phyloP scores from a whole-genome alignment of 2,113 vertebrate species.

The Chionodraco myersi region DNA sequence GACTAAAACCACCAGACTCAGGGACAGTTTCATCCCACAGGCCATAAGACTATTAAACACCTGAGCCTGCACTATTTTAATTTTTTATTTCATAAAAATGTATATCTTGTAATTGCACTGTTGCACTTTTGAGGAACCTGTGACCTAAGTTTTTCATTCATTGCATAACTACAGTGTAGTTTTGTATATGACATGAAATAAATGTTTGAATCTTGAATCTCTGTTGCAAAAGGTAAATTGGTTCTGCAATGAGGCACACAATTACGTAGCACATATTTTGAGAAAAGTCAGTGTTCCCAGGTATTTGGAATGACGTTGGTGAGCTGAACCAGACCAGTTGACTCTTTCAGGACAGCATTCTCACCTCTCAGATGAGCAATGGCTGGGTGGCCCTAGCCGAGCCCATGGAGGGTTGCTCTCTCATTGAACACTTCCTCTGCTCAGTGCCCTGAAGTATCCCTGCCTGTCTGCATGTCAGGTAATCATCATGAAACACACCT shows the following conservation, averaged over 20 bases:
- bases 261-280: conserved; percentile 9
- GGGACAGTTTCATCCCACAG: too few species aligned
- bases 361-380: neutral
- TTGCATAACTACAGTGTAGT: too few species aligned
- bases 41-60: too few species aligned
- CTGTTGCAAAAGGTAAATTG: neutral
- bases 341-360: neutral
- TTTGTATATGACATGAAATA: too few species aligned
- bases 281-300: neutral
- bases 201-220: neutral
- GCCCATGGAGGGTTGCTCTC: too few species aligned
- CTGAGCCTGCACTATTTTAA: too few species aligned
- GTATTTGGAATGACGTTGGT: neutral
- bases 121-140: too few species aligned
- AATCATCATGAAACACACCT: conserved; percentile 17
- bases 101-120: too few species aligned
- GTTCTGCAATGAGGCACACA: conserved; percentile 12
- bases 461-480: neutral
- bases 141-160: too few species aligned
- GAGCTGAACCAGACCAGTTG: neutral
- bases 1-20: too few species aligned
- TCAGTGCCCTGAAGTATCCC: neutral
- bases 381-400: neutral
- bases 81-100: too few species aligned
- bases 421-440: neutral